phyloP scores from a whole-genome alignment of 2,797 vertebrate species.

The Sciaenops ocellatus region DNA sequence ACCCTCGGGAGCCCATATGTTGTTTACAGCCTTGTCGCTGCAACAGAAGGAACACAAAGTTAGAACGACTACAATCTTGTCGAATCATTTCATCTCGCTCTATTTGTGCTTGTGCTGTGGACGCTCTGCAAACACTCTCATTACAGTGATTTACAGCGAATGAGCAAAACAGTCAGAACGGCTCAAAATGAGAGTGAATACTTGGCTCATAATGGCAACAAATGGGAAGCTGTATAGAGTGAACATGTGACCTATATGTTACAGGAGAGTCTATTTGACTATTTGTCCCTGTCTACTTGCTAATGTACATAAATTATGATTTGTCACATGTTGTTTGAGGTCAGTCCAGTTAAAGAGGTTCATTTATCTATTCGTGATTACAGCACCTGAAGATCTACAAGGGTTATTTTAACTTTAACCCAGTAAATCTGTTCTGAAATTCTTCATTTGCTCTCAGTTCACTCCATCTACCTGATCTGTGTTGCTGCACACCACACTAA shows the following conservation, averaged over 20 bases:
- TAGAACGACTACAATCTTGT: constrained; percentile 20
- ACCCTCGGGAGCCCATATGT: constrained; percentile 41
- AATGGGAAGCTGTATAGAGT: constrained; percentile 14
- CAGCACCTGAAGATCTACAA: neutral
- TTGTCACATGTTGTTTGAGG: constrained; percentile 7
- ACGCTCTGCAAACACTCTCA: constrained; percentile 2
- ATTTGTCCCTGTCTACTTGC: constrained; percentile 18
- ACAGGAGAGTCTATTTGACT: neutral
- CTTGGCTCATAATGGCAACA: constrained; percentile 29
- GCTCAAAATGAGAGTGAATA: constrained; percentile 1
- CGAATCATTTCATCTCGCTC: neutral
- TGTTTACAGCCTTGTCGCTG: constrained; percentile 38
- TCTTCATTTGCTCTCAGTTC: constrained; percentile 8
- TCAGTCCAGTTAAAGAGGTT: neutral
- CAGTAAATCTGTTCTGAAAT: neutral
- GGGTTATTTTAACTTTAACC: neutral
- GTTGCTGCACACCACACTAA: constrained; percentile 20
- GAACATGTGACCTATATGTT: constrained; percentile 33
- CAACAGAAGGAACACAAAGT: constrained; percentile 7
- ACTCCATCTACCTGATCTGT: constrained; percentile 14
- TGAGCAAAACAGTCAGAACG: neutral
- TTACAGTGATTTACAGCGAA: constrained; percentile 28
- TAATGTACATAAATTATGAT: constrained; percentile 9
- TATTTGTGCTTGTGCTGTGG: constrained; percentile 15
- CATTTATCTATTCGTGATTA: neutral